Conservation (phyloP, 1,140 invertebrate genomes). For the Eciton burchellii region DNA sequence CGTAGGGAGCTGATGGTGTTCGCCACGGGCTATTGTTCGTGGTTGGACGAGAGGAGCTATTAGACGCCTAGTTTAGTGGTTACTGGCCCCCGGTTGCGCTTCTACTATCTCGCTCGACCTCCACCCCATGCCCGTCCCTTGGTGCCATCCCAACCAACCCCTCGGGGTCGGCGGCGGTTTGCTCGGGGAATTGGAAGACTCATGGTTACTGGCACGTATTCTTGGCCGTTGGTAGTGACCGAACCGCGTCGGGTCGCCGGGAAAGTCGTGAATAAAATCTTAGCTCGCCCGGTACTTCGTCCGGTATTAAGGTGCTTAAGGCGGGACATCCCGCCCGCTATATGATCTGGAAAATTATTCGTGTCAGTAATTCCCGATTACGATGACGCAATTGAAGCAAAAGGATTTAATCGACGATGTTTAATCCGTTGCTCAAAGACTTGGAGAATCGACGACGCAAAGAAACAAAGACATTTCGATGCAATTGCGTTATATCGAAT, state of each 20-base stretch:
- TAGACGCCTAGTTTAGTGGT: conserved; percentile 77
- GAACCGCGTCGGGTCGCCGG: neutral
- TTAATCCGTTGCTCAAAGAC: neutral
- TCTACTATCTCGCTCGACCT: conserved; percentile 53
- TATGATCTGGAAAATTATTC: conserved; percentile 18
- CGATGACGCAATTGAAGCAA: neutral
- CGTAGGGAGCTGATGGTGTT: conserved; percentile 60
- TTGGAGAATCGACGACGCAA: neutral
- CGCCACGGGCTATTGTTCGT: conserved; percentile 73
- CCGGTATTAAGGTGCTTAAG: conserved; percentile 16
- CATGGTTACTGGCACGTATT: conserved; percentile 44
- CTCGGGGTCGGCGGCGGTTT: conserved; percentile 50
- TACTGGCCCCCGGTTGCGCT: conserved; percentile 68
- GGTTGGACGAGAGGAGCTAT: conserved; percentile 71
- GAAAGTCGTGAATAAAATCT: conserved; percentile 53
- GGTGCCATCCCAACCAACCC: conserved; percentile 4
- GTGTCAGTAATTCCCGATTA: neutral
- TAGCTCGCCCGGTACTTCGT: conserved; percentile 18
- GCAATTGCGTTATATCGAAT: neutral
- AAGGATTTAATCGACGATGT: too few relatives aligned
- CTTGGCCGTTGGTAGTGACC: conserved; percentile 41
- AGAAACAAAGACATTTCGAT: neutral
- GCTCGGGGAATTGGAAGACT: conserved; percentile 68
- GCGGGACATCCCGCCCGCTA: neutral
- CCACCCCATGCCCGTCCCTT: conserved; percentile 32